Base-by-base conservation (phyloP, 2,113 vertebrate genomes). In the Epinephelus fuscoguttatus region DNA sequence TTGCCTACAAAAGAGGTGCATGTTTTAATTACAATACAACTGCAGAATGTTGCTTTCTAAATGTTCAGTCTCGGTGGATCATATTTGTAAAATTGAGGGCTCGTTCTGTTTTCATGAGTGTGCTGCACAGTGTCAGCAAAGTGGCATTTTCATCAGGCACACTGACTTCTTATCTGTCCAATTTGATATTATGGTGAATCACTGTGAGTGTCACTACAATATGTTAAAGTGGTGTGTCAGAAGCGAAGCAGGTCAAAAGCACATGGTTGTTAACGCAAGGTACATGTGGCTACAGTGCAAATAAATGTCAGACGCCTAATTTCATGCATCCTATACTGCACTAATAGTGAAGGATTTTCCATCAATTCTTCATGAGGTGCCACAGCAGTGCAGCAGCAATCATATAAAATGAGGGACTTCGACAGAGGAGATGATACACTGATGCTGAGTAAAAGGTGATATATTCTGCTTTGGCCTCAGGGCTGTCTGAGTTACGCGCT, bases 391-490 rank as follows among this genome's bases (percentile, higher is more conserved):
- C 60, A 62, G 30, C 30, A 37, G 15, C 60, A 62, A 37, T 60
- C 57, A 33, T 55, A 55, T 18, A 60, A 60, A 17, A 60, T 1
- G 27, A 60, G 25, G 1, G 11, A 30, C 56, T 50, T 23, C 7
- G 40, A 11, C 30, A 62, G 60, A 37, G 60, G n/a, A 33, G 40
- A 63, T 15, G 37, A 45, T n/a, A 50, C 33, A 60, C 56, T 55
- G 19, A 52, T 18, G 60, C 17, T 18, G 11, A 71, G 52, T 17
- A 68, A 66, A 81, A 30, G 21, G 57, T 56, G 64, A 49, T 64
- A 55, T 68, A 60, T 27, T 72, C 17, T 50, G 63, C 45, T 80
- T 77, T 80, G 77, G 81, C 87, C 69, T 62, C 42, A 57, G 78
- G 81, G 57, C 12, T 1, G 63, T 85, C 80, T 61, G 77, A 71